phyloP scores from a whole-genome alignment of 30 jellyfish, hydroid and myxozoan genomes.

The Aurelia coerulea region DNA sequence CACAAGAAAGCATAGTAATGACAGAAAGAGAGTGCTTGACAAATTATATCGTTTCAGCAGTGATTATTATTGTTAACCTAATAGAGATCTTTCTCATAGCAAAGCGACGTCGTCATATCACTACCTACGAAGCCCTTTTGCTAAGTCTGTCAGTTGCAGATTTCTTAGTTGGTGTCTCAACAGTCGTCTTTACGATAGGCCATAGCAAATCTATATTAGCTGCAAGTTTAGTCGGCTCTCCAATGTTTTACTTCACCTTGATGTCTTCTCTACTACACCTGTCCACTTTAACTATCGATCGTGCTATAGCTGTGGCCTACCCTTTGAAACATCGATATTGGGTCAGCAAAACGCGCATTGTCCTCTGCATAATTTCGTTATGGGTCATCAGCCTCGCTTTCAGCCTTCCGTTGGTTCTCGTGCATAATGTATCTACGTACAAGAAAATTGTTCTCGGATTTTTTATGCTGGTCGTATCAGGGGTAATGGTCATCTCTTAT shows the following conservation, averaged over 20 bases:
- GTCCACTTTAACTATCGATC: background rate
- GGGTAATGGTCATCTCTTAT: conserved; percentile 11
- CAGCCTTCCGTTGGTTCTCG: background rate
- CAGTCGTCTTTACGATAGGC: background rate
- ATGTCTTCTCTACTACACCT: background rate
- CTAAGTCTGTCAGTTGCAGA: conserved; percentile 9
- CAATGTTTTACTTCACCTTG: background rate
- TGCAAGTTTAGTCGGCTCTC: too few relatives aligned
- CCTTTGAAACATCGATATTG: background rate
- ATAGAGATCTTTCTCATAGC: background rate
- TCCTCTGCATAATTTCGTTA: background rate
- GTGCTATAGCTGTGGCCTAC: background rate
- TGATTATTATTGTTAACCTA: background rate
- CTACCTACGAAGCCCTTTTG: background rate
- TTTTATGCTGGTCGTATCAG: background rate
- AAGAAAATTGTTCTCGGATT: too few relatives aligned
- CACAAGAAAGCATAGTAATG: too few relatives aligned
- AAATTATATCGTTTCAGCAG: background rate
- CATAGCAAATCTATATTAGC: too few relatives aligned
- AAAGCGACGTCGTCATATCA: background rate
- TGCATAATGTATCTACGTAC: background rate
- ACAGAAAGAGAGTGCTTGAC: background rate
- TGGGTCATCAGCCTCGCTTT: background rate
- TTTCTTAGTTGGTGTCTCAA: background rate
- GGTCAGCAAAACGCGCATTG: background rate